phyloP scores from a whole-genome alignment of 1,140 invertebrate genomes.

The Cotesia glomerata region DNA sequence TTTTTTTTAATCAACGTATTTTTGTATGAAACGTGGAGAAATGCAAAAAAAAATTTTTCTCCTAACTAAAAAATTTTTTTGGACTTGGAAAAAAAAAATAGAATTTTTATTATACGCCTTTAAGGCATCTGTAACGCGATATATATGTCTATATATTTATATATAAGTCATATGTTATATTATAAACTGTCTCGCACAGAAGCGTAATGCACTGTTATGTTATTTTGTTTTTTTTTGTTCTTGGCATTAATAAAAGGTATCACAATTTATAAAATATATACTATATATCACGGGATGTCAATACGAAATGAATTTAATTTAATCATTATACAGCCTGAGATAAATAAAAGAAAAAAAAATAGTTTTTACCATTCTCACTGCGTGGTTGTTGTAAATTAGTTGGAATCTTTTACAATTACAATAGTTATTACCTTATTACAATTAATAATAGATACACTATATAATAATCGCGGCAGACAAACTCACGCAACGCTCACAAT shows the following conservation, averaged over 20 bases:
- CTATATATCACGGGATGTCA: constrained; percentile 30
- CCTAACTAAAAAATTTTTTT: no score
- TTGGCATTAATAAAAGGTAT: neutral
- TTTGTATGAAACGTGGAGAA: no score
- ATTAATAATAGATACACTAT: constrained; percentile 55
- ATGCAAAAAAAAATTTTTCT: no score
- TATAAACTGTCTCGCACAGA: neutral
- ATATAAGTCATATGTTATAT: neutral
- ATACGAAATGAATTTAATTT: constrained; percentile 62
- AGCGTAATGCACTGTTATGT: no score
- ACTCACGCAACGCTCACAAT: constrained; percentile 57
- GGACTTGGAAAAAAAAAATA: no score
- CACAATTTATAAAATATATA: neutral
- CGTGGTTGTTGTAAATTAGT: constrained; percentile 51
- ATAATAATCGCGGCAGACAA: constrained; percentile 59
- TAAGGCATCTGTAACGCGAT: no score
- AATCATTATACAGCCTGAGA: constrained; percentile 60
- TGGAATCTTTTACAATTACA: constrained; percentile 56
- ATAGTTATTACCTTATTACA: constrained; percentile 55
- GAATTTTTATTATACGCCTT: no score
- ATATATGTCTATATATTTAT: neutral
- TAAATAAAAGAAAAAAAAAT: constrained; percentile 45
- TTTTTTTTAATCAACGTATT: no score
- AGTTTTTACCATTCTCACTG: constrained; percentile 56
- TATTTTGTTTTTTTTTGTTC: neutral